Evolutionary conservation across 2,797 vertebrate species (phyloP).

Genomic region (Pangasius krempfi): DNA sequence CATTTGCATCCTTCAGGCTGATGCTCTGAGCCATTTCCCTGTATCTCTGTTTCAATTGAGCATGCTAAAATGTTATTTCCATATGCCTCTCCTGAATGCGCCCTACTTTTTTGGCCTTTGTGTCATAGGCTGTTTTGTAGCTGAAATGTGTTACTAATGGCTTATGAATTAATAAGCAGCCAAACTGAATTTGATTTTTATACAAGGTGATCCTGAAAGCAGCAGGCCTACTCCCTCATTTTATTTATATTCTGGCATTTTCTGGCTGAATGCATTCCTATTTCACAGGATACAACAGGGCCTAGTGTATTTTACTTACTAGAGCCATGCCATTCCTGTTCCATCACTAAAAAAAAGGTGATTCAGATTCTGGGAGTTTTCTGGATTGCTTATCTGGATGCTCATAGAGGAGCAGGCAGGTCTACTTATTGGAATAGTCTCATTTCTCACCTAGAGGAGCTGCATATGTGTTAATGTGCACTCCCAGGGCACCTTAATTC

Average conservation of each 20-base stretch:
- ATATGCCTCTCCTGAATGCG: conserved; percentile 69
- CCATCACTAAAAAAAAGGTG: conserved; percentile 80
- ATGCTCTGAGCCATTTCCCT: conserved; percentile 65
- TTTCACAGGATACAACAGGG: conserved; percentile 66
- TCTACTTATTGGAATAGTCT: conserved; percentile 79
- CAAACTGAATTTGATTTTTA: conserved; percentile 79
- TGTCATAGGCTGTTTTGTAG: conserved; percentile 78
- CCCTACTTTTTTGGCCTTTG: conserved; percentile 62
- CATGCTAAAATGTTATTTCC: conserved; percentile 77
- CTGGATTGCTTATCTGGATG: conserved; percentile 83
- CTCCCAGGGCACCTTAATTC: neutral
- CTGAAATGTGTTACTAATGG: conserved; percentile 82
- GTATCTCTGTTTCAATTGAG: conserved; percentile 73
- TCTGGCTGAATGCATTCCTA: conserved; percentile 72
- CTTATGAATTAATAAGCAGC: conserved; percentile 83
- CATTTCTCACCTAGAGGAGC: conserved; percentile 76
- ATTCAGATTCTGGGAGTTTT: conserved; percentile 73
- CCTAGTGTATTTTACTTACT: conserved; percentile 78
- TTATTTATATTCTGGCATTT: conserved; percentile 78
- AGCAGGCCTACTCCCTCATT: conserved; percentile 71
- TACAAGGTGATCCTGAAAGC: conserved; percentile 76
- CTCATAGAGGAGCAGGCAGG: conserved; percentile 76
- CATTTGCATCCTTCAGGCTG: conserved; percentile 71
- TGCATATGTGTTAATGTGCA: conserved; percentile 75
- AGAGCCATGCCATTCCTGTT: conserved; percentile 79